A percentile compares a stretch with the other conserved stretches of the same genome.
These are phyloP conservation scores for Cephalopholis sonnerati DNA, from an alignment of 2,113 vertebrate genomes.

Conservation along the genomic window DNA sequence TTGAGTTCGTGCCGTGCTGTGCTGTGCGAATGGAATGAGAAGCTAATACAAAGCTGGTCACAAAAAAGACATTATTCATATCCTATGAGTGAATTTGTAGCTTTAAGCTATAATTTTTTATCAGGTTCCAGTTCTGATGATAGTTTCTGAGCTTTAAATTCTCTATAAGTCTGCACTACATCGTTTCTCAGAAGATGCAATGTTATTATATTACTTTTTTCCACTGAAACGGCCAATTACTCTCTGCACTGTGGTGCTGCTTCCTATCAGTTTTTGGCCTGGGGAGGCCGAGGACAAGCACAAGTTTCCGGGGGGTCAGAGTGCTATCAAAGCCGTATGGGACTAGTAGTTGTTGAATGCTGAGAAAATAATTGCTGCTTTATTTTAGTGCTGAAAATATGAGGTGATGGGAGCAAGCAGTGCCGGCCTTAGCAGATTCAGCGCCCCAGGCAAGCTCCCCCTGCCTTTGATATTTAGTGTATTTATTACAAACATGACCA, in stretches of 20 bases:
- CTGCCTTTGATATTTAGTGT: no score
- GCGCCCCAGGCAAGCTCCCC: no score
- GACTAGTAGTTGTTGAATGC: constrained; percentile 36
- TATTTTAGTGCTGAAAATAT: constrained; percentile 47
- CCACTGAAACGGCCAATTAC: constrained; percentile 50
- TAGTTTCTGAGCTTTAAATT: constrained; percentile 24
- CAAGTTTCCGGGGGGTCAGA: constrained; percentile 22
- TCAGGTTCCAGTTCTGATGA: constrained; percentile 5
- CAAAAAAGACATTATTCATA: constrained; percentile 7
- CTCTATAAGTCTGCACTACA: constrained; percentile 1
- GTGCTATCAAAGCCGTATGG: constrained; percentile 31
- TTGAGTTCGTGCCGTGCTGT: neutral
- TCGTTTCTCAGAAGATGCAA: constrained; percentile 25
- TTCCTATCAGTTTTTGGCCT: constrained; percentile 26
- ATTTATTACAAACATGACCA: no score
- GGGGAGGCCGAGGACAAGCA: constrained; percentile 27
- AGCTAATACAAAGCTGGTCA: constrained; percentile 17
- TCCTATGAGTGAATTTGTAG: constrained; percentile 19
- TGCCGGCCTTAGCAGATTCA: no score
- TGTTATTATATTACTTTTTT: constrained; percentile 35
- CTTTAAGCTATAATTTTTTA: constrained; percentile 3
- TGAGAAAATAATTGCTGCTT: constrained; percentile 58
- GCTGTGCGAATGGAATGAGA: constrained; percentile 29
- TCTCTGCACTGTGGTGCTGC: constrained; percentile 22
- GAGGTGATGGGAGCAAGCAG: constrained; percentile 38